Evolutionary conservation across 2,888 invertebrate species (phyloP), one percentile per base, ranked within the genome.

Genomic region (Anticlea derivata): DNA sequence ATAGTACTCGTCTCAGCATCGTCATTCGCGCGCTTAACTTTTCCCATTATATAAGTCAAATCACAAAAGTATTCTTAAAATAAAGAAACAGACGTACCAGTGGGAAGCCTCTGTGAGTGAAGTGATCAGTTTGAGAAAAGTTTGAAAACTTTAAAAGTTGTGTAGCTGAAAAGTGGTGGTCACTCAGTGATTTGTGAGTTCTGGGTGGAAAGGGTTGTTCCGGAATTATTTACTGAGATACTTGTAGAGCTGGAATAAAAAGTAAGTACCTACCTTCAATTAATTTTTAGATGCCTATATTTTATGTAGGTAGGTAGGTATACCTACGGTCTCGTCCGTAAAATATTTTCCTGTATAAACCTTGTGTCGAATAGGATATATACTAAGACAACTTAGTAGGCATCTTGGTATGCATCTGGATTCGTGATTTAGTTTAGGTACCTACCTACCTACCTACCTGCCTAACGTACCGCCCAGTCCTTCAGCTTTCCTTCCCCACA

Each of bases 91-190:
- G 22, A 7, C 6, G 4, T 7, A 10, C 24, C 37, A 23, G 33
- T 29, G 22, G 7, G 11, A 22, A 27, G n/a, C 6, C 7, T 17
- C 7, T 6, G 17, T n/a, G 10, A 11, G 35, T 49, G 41, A 37
- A 37, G 41, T 30, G 27, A 12, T 6, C n/a, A 26, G 26, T 49
- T 35, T 35, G n/a, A 11, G 5, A 13, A 35, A 43, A 49, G 41
- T 49, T 49, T 10, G 7, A 17, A 33, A 29, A 41, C 13, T 49
- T 35, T 29, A 7, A 29, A 35, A 40, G 35, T 37, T 29, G 35
- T 34, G 40, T 11, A 24, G 13, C 2, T 12, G 35, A 24, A 34
- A 8, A 7, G 23, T 29, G 48, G 12, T 7, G 1, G 3, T 26
- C 10, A 27, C 4, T 26, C 10, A 27, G 41, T 49, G 41, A 30